Base-by-base conservation (phyloP, 2,797 vertebrate genomes). In the Pteropus rufus region DNA sequence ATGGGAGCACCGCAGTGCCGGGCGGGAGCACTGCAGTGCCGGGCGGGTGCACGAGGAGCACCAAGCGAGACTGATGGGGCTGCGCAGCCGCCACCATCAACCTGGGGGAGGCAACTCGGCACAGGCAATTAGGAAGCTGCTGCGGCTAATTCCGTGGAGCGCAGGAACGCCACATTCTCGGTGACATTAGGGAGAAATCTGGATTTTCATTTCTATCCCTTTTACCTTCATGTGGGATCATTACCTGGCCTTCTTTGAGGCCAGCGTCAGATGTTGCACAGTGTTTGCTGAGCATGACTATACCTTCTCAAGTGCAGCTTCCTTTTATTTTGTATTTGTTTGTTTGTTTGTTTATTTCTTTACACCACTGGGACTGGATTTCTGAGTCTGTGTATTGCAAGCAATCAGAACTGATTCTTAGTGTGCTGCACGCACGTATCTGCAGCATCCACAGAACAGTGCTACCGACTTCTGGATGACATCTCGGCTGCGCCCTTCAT, bases 21-120 rank as follows among this genome's bases (percentile, higher is more conserved):
- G n/a, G 81, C 75, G 3, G 73, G 76, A 80, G 87, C 76, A 81
- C 76, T 4, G 95, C 97, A 96, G 92, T 95, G 95, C 91, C 0
- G 80, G 77, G 97, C 96, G 91, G 95, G 97, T 89, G 90, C 92
- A 83, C 5, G 93, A 88, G 91, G 94, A 97, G 92, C 96, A 95
- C 91, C 95, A 91, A 85, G 97, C 96, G 96, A 97, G 95, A 98
- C 97, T 97, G 97, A 98, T 97, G 97, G 95, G 94, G 73, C 97
- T 3, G 82, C 92, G 79, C 97, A 34, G 93, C 96, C 46, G 58
- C 89, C 80, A 89, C 92, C 96, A 34, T 87, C 97, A 97, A 97
- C 96, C 96, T 93, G 96, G 96, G 96, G 93, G 95, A 96, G 96
- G 96, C 93, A 72, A 12, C 91, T 93, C 79, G 0, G 96, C 95